Percentiles rank a stretch among this genome's conserved stretches.
These are phyloP conservation scores for Heliconius cydno DNA, from an alignment of 2,888 invertebrate genomes.

Conservation along the genomic window DNA sequence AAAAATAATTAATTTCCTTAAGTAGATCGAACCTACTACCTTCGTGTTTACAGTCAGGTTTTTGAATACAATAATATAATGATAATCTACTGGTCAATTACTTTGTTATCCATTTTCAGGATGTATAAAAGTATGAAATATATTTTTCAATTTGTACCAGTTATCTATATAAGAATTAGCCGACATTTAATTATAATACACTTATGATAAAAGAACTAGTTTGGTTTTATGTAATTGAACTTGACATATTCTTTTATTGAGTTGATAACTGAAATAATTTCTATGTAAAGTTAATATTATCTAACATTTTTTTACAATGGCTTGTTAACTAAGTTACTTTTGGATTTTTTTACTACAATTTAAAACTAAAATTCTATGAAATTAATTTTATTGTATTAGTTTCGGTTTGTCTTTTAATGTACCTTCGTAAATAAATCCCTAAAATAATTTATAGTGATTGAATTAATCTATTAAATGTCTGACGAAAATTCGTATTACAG, in stretches of 20 bases:
- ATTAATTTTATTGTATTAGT: too few species aligned
- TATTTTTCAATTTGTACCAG: too few species aligned
- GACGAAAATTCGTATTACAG: too few species aligned
- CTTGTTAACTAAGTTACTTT: neutral
- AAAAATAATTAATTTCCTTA: too few species aligned
- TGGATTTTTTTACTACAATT: neutral
- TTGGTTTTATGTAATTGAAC: constrained; percentile 3
- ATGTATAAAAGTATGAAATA: too few species aligned
- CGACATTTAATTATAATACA: neutral
- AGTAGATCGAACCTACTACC: neutral
- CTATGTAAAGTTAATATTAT: neutral
- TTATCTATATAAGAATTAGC: neutral
- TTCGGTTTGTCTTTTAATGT: too few species aligned
- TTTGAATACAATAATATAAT: neutral
- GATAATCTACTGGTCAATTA: neutral
- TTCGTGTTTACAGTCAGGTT: neutral
- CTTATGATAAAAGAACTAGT: constrained; percentile 7
- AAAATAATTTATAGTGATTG: too few species aligned
- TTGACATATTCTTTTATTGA: constrained; percentile 2
- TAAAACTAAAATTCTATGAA: too few species aligned
- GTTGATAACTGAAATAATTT: constrained; percentile 2
- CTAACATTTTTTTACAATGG: neutral
- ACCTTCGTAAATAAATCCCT: too few species aligned
- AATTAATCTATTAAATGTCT: too few species aligned
- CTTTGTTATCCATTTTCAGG: neutral